Evolutionary conservation across 2,888 invertebrate genomes (phyloP).

Genomic region (Tinea trinotella): DNA sequence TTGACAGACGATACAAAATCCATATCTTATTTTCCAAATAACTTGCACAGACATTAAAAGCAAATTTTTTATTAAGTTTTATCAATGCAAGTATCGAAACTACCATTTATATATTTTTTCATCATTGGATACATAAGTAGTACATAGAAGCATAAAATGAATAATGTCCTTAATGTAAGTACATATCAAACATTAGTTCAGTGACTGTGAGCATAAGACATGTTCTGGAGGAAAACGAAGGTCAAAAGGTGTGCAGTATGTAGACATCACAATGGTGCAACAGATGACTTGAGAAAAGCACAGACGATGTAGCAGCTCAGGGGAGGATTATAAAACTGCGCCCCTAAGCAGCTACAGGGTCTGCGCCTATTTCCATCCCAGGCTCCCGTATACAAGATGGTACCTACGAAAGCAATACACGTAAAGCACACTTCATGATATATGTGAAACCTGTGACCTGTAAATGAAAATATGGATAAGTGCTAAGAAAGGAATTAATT

Average conservation of each 20-base stretch:
- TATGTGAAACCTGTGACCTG: background rate
- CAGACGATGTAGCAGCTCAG: constrained; percentile 58
- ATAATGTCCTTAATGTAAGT: no score
- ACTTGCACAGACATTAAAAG: no score
- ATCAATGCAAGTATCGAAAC: no score
- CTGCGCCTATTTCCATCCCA: constrained; percentile 26
- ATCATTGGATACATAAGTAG: no score
- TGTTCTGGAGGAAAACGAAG: no score
- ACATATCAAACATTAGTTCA: no score
- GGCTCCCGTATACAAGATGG: background rate
- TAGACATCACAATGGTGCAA: constrained; percentile 26
- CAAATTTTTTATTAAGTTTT: no score
- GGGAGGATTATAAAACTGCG: constrained; percentile 44
- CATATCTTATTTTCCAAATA: no score
- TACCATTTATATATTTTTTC: no score
- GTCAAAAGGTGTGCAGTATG: background rate
- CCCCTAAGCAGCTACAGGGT: constrained; percentile 73
- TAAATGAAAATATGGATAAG: background rate
- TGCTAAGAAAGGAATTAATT: background rate
- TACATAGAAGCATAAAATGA: no score
- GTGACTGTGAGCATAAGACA: no score
- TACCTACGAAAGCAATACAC: background rate
- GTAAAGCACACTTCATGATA: background rate
- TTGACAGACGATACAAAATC: no score
- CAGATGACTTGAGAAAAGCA: constrained; percentile 32